Evolutionary conservation across 1,140 invertebrate genomes (phyloP), one percentile per base, ranked within the genome.

Genomic region (Formica exsecta): DNA sequence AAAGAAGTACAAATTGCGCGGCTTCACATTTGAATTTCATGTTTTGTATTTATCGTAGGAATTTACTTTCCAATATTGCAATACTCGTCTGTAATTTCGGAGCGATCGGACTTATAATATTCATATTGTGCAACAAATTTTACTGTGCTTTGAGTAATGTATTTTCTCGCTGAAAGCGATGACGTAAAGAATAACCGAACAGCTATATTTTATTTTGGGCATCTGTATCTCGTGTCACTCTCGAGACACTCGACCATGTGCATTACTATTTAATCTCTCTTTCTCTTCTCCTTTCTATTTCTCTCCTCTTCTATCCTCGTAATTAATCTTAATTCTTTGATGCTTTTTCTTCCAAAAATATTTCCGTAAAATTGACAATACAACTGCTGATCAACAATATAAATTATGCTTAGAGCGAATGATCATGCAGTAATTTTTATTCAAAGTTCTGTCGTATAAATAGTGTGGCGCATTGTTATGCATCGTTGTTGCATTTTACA

Each of bases 381-480:
- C 64, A 5, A 68, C 38, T 83, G 16, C 2, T 16, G 32, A 87
- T 87, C 59, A 48, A 44, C 73, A 70, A 16, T 83, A 13, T 64
- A 75, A 62, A 68, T 57, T 80, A 80, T 48, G 22, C 59, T 11
- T 62, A 59, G 44, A 77, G 36, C 32, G 3, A 41, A 80, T 77
- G 41, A 64, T 84, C 3, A 51, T 57, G 36, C 44, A 41, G 54
- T n/a, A 59, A 74, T 6, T 51, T 70, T 5, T 79, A 68, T 38
- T 59, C 74, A 83, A 83, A 22, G 16, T 87, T 48, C 70, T 65
- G 66, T 44, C 41, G 36, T 89, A 61, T 88, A 68, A 62, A 74
- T 44, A 86, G 77, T 90, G 89, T 93, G 91, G 92, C 91, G 90
- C 88, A 90, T 93, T 93, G 92, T 93, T 93, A 92, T 92, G 85